Evolutionary conservation across 2,888 invertebrate species (phyloP).

Genomic region (Allolobophora icterica): DNA sequence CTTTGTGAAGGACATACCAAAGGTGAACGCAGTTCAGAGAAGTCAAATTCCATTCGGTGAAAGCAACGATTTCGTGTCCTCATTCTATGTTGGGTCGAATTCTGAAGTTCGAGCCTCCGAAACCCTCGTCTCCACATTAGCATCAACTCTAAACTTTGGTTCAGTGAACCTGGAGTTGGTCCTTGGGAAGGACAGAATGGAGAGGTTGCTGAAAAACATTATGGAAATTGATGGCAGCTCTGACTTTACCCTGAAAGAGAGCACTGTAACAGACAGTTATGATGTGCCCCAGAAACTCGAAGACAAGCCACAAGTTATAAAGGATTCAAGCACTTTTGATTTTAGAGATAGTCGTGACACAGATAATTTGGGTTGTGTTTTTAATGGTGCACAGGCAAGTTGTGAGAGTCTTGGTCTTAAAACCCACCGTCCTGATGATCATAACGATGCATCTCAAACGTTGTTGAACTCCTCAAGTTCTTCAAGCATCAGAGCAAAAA

Average conservation of each 20-base stretch:
- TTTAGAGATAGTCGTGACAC: not conserved
- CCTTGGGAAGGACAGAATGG: conserved; percentile 40
- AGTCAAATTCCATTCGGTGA: not conserved
- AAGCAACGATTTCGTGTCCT: not conserved
- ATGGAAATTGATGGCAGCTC: conserved; percentile 40
- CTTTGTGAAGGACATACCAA: not conserved
- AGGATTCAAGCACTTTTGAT: not conserved
- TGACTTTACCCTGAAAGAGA: not conserved
- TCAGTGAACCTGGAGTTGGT: conserved; percentile 30
- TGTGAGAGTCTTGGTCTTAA: not conserved
- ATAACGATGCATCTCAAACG: not conserved
- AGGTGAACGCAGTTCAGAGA: not conserved
- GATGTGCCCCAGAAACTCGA: not conserved
- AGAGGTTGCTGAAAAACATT: conserved; percentile 42
- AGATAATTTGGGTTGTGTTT: not conserved
- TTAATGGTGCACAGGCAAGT: not conserved
- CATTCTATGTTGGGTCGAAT: not conserved
- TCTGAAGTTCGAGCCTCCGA: not conserved
- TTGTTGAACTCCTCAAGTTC: not conserved
- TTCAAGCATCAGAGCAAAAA: not conserved
- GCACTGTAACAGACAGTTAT: not conserved
- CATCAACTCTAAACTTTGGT: conserved; percentile 9
- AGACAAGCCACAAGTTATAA: not conserved
- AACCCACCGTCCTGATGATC: not conserved
- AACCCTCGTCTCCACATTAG: not conserved